Evolutionary conservation across 2,113 vertebrate species (phyloP).

Genomic region (Onychostruthus taczanowskii): DNA sequence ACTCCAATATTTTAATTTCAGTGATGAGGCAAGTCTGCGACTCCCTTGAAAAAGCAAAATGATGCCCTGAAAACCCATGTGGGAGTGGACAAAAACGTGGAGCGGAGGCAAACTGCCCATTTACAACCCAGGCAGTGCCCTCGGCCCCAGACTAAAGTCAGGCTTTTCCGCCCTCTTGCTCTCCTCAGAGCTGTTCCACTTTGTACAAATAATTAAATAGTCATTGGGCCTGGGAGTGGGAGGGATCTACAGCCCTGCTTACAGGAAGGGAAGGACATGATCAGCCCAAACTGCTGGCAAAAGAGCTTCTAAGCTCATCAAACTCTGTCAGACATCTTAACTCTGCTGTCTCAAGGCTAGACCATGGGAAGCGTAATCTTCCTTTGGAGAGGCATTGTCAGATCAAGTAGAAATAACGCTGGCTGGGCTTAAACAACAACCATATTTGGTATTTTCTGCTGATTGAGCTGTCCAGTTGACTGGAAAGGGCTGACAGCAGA

Average conservation of each 20-base stretch:
- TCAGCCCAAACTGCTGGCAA: not conserved
- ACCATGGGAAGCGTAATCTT: not conserved
- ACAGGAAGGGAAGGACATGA: not conserved
- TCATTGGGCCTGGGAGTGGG: not conserved
- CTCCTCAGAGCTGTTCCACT: not conserved
- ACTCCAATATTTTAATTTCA: not conserved
- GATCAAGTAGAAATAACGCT: not conserved
- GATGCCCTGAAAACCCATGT: not conserved
- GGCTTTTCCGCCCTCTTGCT: not conserved
- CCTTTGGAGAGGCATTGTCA: conserved; percentile 5
- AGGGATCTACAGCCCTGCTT: not conserved
- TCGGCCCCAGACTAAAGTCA: not conserved
- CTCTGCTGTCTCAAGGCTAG: not conserved
- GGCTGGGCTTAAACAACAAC: not conserved
- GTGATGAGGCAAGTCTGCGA: not conserved
- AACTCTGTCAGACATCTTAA: not conserved
- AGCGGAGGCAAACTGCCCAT: not conserved
- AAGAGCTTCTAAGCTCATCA: conserved; percentile 11
- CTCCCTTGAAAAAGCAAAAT: not conserved
- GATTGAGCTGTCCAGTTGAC: conserved; percentile 76
- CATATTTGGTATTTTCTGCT: conserved; percentile 58
- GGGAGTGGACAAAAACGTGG: not conserved
- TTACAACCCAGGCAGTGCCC: not conserved
- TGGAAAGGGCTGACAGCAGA: conserved; percentile 80
- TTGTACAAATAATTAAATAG: conserved; percentile 13